Percentiles rank a stretch among this genome's conserved stretches.
Conservation (phyloP, 2,888 invertebrate genomes). For the Hypomecis punctinalis region DNA sequence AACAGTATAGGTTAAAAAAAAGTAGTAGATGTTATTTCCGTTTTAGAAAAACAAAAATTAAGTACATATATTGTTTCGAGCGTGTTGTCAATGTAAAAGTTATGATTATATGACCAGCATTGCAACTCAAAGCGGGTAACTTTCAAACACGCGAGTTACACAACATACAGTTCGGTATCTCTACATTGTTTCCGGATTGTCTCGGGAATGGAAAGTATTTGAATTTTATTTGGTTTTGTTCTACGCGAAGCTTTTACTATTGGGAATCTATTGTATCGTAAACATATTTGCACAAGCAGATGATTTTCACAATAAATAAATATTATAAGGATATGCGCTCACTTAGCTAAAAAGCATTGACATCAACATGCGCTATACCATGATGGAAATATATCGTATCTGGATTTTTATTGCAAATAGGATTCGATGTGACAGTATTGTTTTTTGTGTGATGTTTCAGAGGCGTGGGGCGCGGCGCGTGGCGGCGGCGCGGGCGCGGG, state of each 20-base stretch:
- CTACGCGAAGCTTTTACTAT: too few relatives aligned
- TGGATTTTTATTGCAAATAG: neutral
- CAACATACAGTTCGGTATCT: neutral
- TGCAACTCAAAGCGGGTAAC: neutral
- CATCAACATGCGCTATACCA: too few relatives aligned
- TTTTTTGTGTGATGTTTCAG: conserved; percentile 55
- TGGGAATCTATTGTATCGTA: too few relatives aligned
- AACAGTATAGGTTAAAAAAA: too few relatives aligned
- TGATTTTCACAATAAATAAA: too few relatives aligned
- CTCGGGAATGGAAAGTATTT: neutral
- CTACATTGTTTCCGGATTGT: neutral
- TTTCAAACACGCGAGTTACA: neutral
- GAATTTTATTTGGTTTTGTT: neutral
- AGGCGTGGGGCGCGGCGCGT: conserved; percentile 84
- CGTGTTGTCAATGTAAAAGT: neutral
- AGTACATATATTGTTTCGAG: too few relatives aligned
- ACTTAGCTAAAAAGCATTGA: too few relatives aligned
- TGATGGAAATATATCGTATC: too few relatives aligned
- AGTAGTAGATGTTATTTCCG: neutral
- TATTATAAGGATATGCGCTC: too few relatives aligned
- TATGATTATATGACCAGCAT: neutral
- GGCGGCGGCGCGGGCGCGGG: conserved; percentile 84
- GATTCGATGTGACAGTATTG: neutral
- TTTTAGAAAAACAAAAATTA: too few relatives aligned
- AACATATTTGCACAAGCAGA: too few relatives aligned